These are phyloP conservation scores for Hystrix cristata DNA, from an alignment of 2,113 vertebrate genomes.

Conservation along the genomic window DNA sequence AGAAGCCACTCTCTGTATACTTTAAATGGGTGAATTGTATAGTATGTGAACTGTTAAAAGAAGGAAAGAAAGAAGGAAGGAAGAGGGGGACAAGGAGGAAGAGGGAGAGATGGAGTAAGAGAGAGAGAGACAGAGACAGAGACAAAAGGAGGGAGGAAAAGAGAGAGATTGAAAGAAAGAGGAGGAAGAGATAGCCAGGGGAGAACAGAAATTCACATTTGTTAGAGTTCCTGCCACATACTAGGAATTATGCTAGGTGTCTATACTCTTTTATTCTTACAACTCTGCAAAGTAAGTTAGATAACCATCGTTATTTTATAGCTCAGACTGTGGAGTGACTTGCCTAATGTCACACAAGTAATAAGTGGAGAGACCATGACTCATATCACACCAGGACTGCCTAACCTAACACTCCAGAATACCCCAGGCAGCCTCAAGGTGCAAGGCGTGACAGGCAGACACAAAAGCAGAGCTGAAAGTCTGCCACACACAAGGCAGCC, in stretches of 20 bases:
- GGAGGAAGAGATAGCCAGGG: not conserved
- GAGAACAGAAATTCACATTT: too few relatives aligned
- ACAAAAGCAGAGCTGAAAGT: not conserved
- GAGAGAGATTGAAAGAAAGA: not conserved
- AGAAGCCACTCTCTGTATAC: rapidly evolving
- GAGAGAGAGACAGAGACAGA: not conserved
- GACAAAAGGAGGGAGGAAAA: not conserved
- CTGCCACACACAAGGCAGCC: not conserved
- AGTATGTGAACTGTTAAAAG: rapidly evolving
- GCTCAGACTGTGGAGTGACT: not conserved
- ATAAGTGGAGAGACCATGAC: not conserved
- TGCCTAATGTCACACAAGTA: not conserved
- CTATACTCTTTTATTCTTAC: not conserved
- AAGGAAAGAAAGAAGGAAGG: not conserved
- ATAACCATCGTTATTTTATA: not conserved
- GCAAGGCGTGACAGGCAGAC: rapidly evolving
- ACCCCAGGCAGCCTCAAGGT: not conserved
- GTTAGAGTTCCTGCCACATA: not conserved
- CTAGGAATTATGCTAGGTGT: not conserved
- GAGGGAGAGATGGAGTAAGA: not conserved
- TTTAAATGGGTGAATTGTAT: too few relatives aligned
- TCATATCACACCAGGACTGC: not conserved
- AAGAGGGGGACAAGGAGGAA: not conserved
- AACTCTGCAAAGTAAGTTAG: not conserved
- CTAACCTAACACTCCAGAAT: not conserved